phyloP scores from a whole-genome alignment of 37 sponge, comb jelly and placozoan species.

The Hormiphora californensis region DNA sequence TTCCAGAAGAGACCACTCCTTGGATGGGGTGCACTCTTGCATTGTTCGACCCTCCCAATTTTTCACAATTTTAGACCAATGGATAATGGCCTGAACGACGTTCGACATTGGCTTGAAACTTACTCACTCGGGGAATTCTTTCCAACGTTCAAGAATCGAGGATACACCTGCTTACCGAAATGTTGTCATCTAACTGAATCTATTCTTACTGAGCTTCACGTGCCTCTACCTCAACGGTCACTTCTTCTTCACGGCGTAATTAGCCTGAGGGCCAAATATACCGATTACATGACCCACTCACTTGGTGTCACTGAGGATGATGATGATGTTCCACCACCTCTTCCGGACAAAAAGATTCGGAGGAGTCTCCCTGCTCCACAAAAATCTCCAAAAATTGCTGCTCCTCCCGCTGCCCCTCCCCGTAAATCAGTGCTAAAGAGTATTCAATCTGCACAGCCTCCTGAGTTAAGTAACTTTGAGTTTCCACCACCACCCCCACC shows the following conservation, averaged over 20 bases:
- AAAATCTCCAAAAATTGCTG: not conserved
- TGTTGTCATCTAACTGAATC: not conserved
- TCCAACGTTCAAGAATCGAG: not conserved
- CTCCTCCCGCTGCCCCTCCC: not conserved
- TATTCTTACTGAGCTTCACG: not conserved
- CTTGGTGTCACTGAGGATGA: not conserved
- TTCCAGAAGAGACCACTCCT: no score
- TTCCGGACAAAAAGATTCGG: not conserved
- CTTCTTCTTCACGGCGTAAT: not conserved
- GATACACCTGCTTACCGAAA: not conserved
- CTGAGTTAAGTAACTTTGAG: not conserved
- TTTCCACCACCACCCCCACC: not conserved
- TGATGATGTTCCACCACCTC: not conserved
- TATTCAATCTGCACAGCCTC: no score
- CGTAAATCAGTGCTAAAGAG: not conserved
- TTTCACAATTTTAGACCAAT: not conserved
- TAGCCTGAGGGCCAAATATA: not conserved
- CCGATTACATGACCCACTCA: not conserved
- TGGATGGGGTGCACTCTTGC: no score
- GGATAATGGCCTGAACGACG: conserved; percentile 21
- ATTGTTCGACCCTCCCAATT: no score
- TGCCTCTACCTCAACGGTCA: not conserved
- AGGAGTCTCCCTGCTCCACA: not conserved
- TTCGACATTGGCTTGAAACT: not conserved
- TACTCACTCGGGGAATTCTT: not conserved